Percentiles rank a stretch among this genome's conserved stretches.
Evolutionary conservation across 2,113 vertebrate genomes (phyloP).

Genomic region (Leucosticte australis): DNA sequence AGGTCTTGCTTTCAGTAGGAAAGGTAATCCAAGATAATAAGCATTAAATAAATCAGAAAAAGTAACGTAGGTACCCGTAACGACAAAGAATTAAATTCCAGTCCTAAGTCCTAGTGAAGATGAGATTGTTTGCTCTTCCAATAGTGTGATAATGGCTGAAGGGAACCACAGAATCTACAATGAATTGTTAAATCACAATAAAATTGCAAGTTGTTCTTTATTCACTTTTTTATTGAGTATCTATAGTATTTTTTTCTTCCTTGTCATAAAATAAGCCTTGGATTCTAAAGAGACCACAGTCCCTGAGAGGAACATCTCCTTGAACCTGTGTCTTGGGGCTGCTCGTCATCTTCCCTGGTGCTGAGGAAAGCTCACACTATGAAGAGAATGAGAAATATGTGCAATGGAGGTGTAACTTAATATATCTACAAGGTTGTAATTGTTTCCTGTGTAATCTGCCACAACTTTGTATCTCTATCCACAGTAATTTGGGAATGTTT

Average conservation of each 20-base stretch:
- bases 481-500: not conserved
- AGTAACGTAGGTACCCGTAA: not conserved
- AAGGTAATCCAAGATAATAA: not conserved
- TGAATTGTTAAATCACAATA: not conserved
- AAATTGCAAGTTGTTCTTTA: not conserved
- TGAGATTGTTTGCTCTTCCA: not conserved
- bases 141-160: not conserved
- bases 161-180: not conserved
- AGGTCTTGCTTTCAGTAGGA: not conserved
- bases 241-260: not conserved
- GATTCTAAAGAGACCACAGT: not conserved
- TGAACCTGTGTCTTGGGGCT: no score
- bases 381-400: not conserved
- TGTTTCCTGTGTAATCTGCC: not conserved
- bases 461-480: no score
- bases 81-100: not conserved
- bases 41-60: not conserved
- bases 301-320: not conserved
- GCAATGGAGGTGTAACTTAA: not conserved
- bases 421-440: no score
- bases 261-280: not conserved
- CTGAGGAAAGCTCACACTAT: not conserved
- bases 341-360: accelerated
- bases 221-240: not conserved
- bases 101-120: not conserved